phyloP scores from a whole-genome alignment of 1,140 invertebrate species.

The Ridgeia piscesae region DNA sequence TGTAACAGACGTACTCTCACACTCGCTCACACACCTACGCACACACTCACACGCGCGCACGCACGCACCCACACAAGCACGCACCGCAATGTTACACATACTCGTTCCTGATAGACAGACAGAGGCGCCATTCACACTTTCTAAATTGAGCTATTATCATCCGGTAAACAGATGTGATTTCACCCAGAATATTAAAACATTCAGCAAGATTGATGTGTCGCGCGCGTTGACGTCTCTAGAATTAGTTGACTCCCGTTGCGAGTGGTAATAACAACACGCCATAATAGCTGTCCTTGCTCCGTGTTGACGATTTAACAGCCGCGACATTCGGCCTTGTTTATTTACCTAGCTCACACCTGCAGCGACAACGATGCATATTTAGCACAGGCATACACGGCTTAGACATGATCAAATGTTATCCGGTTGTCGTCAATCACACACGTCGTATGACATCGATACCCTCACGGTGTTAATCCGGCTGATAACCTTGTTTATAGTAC shows the following conservation, averaged over 20 bases:
- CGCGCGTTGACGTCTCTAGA: not conserved
- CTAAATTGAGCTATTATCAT: not conserved
- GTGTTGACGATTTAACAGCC: not conserved
- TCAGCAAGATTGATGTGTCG: not conserved
- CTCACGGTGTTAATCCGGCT: not conserved
- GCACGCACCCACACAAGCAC: no score
- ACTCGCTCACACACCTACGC: slow-evolving; percentile 10
- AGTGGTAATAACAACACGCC: no score
- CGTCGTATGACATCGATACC: not conserved
- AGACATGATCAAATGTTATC: not conserved
- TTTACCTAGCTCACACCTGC: not conserved
- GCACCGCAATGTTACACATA: no score
- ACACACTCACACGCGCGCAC: slow-evolving; percentile 17
- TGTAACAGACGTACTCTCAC: no score
- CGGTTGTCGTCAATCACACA: not conserved
- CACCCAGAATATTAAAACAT: not conserved
- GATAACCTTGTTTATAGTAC: not conserved
- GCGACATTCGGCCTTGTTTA: not conserved
- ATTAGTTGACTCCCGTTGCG: not conserved
- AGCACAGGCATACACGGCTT: not conserved
- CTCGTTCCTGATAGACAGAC: no score
- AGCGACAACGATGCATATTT: no score
- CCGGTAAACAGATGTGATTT: not conserved
- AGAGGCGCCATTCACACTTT: slow-evolving; percentile 16
- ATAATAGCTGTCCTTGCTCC: no score